A percentile compares a stretch with the other conserved stretches of the same genome.
phyloP scores from a whole-genome alignment of 2,113 vertebrate genomes.

The Meriones unguiculatus region DNA sequence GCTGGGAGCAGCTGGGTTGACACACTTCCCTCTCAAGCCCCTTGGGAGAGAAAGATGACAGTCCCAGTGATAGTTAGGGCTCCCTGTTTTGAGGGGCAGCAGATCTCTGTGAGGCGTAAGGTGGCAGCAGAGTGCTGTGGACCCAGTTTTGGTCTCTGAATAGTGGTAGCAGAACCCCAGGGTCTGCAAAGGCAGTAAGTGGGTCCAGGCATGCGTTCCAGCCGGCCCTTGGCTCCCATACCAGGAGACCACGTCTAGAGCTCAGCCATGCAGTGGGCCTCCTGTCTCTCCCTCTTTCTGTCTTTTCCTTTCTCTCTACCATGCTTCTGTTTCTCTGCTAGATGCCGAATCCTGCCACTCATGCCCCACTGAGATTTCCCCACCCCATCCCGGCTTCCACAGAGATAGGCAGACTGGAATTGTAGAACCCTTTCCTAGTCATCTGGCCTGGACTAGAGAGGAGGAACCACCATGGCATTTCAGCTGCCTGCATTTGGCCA shows the following conservation, averaged over 20 bases:
- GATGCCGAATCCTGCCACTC: neutral
- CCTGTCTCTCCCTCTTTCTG: neutral
- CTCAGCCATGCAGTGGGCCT: neutral
- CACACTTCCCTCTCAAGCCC: neutral
- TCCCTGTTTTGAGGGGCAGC: no score
- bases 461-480: neutral
- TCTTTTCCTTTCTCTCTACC: neutral
- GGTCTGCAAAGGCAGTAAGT: neutral
- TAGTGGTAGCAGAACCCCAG: neutral
- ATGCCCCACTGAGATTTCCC: rapidly evolving
- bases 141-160: neutral
- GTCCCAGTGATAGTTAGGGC: no score
- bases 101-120: neutral
- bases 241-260: rapidly evolving
- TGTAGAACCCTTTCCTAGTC: neutral
- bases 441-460: neutral
- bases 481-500: no score
- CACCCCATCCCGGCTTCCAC: neutral
- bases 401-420: neutral
- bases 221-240: neutral
- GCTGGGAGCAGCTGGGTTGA: neutral
- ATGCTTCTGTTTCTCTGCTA: neutral
- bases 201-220: rapidly evolving
- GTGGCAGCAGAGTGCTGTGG: neutral
- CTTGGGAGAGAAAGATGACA: neutral